Evolutionary conservation across 2,113 vertebrate genomes (phyloP), one percentile per base, ranked within the genome.

Genomic region (Pogonocichla stellata): DNA sequence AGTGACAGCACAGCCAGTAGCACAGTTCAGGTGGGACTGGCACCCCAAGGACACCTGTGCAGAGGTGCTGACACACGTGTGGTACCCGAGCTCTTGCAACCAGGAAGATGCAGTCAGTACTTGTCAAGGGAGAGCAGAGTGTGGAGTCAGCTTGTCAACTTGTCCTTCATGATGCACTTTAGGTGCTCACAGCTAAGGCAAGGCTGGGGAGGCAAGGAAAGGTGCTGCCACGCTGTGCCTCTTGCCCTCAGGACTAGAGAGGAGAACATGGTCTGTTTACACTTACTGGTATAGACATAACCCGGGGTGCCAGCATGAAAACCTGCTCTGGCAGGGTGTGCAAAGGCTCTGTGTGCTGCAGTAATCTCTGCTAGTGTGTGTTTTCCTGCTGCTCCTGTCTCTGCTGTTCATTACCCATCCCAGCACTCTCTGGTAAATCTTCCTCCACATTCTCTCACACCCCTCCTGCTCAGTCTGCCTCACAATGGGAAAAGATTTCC

Each of bases 21-120:
- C 62, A 47, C 33, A 66, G 38, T 16, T 70, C 12, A 4, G 61
- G 20, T 29, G 25, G 36, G 23, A 50, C 50, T 84, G 51, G 29
- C 42, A 48, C 45, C 24, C 36, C 6, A 3, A 79, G 16, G 25
- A 26, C 19, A 45, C 33, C 38, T 48, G 25, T 38, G 38, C 1
- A 0, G 1, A 28, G 47, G 26, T 6, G 33, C 34, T 57, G 62
- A 12, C 43, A 58, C 0, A 0, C 4, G 0, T 33, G 50, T 70
- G 36, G 34, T 29, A 45, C 20, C 36, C 81, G 6, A 45, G 19
- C 19, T 62, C 33, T 6, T 5, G 0, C 10, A 10, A 19, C 3
- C 2, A 78, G 38, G 50, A 28, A 71, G 23, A 42, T 23, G 23
- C 18, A 45, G 60, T 33, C 65, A 42, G 12, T 19, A 5, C 3